Conservation (phyloP, 2,888 invertebrate genomes). For the Brassicogethes aeneus region DNA sequence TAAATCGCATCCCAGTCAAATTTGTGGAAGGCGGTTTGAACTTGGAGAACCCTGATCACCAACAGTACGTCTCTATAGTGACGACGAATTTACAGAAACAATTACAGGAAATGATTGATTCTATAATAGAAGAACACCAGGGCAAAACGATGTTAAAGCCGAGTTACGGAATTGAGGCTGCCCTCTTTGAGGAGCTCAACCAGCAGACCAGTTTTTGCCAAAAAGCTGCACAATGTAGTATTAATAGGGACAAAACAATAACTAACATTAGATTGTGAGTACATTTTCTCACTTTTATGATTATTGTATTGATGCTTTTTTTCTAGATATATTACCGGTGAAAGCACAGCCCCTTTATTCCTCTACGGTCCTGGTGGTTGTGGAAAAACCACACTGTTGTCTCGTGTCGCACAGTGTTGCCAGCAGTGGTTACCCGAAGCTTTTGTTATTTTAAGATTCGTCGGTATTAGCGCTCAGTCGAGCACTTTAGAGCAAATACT, state of each 20-base stretch:
- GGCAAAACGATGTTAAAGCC: conserved; percentile 47
- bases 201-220: conserved; percentile 67
- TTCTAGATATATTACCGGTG: conserved; percentile 56
- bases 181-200: conserved; percentile 58
- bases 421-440: conserved; percentile 57
- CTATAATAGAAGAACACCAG: conserved; percentile 59
- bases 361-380: conserved; percentile 73
- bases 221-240: conserved; percentile 58
- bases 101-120: conserved; percentile 58
- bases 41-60: conserved; percentile 47
- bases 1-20: conserved; percentile 51
- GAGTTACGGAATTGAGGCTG: conserved; percentile 54
- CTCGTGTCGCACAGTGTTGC: conserved; percentile 59
- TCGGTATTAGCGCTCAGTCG: conserved; percentile 56
- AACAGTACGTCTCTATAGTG: conserved; percentile 55
- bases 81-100: conserved; percentile 56
- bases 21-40: conserved; percentile 45
- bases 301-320: conserved; percentile 1
- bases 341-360: conserved; percentile 55
- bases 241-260: conserved; percentile 60
- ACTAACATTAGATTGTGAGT: conserved; percentile 59
- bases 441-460: conserved; percentile 47
- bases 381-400: conserved; percentile 74
- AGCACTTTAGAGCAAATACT: conserved; percentile 61
- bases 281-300: not conserved